phyloP scores from a whole-genome alignment of 2,888 invertebrate genomes.

The Sabellastarte sp. region DNA sequence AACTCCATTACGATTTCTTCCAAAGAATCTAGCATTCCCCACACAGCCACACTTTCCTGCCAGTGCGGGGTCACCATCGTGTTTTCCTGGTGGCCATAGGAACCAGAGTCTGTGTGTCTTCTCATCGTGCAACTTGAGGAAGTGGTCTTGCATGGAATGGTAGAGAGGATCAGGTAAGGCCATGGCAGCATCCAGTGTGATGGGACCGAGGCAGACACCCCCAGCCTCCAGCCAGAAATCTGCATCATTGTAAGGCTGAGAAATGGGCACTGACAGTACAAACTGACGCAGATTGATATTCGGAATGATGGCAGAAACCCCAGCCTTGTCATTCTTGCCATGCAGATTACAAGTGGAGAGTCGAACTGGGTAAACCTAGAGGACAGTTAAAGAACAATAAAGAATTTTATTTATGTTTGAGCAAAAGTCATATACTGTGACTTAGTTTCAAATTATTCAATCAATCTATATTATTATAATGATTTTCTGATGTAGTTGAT shows the following conservation, averaged over 20 bases:
- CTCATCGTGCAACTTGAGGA: conserved; percentile 69
- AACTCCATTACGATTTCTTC: conserved; percentile 83
- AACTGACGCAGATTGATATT: conserved; percentile 71
- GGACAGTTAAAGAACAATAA: too few species aligned
- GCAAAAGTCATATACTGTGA: too few species aligned
- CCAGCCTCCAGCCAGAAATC: conserved; percentile 85
- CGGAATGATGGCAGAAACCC: conserved; percentile 82
- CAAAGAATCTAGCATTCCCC: conserved; percentile 94
- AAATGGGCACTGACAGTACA: conserved; percentile 63
- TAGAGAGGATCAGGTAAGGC: conserved; percentile 62
- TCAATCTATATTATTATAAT: too few species aligned
- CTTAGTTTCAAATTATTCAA: background rate
- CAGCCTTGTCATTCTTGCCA: conserved; percentile 84
- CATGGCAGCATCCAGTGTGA: conserved; percentile 82
- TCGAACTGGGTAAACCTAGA: conserved; percentile 82
- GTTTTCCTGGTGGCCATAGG: conserved; percentile 76
- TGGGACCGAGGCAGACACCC: conserved; percentile 83
- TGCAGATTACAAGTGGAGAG: conserved; percentile 93
- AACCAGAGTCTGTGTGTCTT: conserved; percentile 88
- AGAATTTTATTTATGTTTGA: too few species aligned
- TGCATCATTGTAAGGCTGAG: conserved; percentile 31
- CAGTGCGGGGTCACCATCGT: conserved; percentile 1
- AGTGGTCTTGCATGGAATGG: conserved; percentile 56
- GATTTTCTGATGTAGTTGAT: too few species aligned
- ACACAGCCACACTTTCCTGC: conserved; percentile 83